A percentile compares a stretch with the other conserved stretches of the same genome.
These are phyloP conservation scores for Sula dactylatra DNA, from an alignment of 2,113 vertebrate genomes.

Conservation along the genomic window DNA sequence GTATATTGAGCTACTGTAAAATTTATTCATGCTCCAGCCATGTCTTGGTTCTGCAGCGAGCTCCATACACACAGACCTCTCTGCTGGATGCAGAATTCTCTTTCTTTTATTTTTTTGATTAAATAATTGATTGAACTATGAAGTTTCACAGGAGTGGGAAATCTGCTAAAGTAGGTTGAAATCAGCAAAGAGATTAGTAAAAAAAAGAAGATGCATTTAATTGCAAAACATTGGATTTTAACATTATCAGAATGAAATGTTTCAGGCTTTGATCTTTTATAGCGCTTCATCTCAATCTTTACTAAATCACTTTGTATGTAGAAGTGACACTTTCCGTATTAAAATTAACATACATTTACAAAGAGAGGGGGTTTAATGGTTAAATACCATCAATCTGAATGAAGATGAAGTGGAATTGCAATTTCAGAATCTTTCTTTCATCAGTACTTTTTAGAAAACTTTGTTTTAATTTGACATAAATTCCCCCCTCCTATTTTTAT, in stretches of 20 bases:
- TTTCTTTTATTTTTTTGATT: not conserved
- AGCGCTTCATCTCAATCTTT: not conserved
- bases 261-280: not conserved
- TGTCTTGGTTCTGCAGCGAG: not conserved
- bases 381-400: not conserved
- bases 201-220: not conserved
- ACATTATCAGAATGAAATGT: not conserved
- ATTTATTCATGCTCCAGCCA: not conserved
- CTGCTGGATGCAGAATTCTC: too few relatives aligned
- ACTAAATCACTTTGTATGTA: not conserved
- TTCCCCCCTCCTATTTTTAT: not conserved
- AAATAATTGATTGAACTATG: not conserved
- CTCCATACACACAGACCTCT: not conserved
- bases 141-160: not conserved
- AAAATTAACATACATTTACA: not conserved
- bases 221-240: not conserved
- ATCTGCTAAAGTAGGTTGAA: not conserved
- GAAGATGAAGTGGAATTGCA: not conserved
- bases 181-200: not conserved
- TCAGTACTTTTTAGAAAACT: not conserved
- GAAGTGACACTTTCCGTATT: not conserved
- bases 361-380: not conserved
- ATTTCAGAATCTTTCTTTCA: not conserved
- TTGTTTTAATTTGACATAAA: not conserved
- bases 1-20: accelerated